Conservation (phyloP, 2,888 invertebrate genomes). For the Yponomeuta plumbellus region DNA sequence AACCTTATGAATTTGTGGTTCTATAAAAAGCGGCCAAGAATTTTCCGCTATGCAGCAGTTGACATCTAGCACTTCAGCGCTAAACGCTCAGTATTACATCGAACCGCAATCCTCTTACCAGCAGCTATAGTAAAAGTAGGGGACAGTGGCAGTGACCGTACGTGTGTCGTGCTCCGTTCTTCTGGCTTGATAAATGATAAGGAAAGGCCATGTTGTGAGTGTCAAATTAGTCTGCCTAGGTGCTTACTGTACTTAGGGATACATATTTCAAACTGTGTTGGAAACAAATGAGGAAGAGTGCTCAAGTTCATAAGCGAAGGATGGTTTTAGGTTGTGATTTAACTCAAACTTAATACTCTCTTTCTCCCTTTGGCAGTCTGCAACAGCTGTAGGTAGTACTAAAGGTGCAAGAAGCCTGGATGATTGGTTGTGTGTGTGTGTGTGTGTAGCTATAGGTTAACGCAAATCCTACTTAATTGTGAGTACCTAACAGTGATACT, state of each 20-base stretch:
- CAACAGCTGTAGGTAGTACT: too few relatives aligned
- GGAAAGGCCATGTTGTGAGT: constrained; percentile 9
- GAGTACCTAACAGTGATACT: neutral
- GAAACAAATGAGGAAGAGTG: too few relatives aligned
- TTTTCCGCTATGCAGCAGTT: neutral
- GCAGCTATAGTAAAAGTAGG: constrained; percentile 13
- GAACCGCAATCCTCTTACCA: neutral
- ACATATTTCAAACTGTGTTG: too few relatives aligned
- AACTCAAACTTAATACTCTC: too few relatives aligned
- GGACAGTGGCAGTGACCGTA: constrained; percentile 7
- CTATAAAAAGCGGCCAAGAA: neutral
- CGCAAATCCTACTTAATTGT: neutral
- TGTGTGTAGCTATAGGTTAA: too few relatives aligned
- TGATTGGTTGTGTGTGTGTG: too few relatives aligned
- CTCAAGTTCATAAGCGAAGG: too few relatives aligned
- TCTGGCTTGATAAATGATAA: constrained; percentile 12
- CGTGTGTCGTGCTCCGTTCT: constrained; percentile 2
- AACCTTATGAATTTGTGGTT: too few relatives aligned
- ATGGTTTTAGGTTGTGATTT: too few relatives aligned
- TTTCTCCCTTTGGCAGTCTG: too few relatives aligned
- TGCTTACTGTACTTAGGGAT: neutral
- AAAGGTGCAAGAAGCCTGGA: too few relatives aligned
- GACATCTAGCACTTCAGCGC: neutral
- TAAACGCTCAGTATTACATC: neutral
- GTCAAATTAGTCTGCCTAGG: neutral